A percentile compares a stretch with the other conserved stretches of the same genome.
phyloP scores from a whole-genome alignment of 2,797 vertebrate species.

The Selene dorsalis region DNA sequence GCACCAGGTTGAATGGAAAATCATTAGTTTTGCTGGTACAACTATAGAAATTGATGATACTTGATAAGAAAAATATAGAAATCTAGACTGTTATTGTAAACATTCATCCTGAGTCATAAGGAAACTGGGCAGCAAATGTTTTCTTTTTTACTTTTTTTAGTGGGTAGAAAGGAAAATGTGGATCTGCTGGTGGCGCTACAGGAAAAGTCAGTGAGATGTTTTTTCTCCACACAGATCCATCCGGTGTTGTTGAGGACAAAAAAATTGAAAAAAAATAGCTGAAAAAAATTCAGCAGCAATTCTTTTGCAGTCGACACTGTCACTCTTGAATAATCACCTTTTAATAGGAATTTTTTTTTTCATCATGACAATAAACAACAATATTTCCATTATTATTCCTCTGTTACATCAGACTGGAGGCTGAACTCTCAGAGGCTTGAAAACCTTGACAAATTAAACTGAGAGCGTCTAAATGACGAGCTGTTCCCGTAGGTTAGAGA shows the following conservation, averaged over 20 bases:
- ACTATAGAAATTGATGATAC: not conserved
- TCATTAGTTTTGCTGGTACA: not conserved
- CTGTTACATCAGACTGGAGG: not conserved
- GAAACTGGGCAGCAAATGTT: not conserved
- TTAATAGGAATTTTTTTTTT: not conserved
- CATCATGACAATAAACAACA: not conserved
- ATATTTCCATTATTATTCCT: not conserved
- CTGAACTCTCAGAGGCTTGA: not conserved
- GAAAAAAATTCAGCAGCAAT: not conserved
- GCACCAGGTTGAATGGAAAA: not conserved
- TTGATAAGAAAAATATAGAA: not conserved
- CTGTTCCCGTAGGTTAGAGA: not conserved
- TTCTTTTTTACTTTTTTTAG: too few relatives aligned
- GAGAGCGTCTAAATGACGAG: not conserved
- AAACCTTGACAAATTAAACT: not conserved
- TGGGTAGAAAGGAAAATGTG: not conserved
- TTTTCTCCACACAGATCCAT: not conserved
- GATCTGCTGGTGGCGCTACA: not conserved
- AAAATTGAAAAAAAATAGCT: not conserved
- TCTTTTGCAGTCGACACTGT: not conserved
- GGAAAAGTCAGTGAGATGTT: not conserved
- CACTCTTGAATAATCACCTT: not conserved
- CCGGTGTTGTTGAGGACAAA: not conserved
- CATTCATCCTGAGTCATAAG: not conserved
- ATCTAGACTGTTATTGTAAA: not conserved